Evolutionary conservation across 2,113 vertebrate species (phyloP).

Genomic region (Daubentonia madagascariensis): DNA sequence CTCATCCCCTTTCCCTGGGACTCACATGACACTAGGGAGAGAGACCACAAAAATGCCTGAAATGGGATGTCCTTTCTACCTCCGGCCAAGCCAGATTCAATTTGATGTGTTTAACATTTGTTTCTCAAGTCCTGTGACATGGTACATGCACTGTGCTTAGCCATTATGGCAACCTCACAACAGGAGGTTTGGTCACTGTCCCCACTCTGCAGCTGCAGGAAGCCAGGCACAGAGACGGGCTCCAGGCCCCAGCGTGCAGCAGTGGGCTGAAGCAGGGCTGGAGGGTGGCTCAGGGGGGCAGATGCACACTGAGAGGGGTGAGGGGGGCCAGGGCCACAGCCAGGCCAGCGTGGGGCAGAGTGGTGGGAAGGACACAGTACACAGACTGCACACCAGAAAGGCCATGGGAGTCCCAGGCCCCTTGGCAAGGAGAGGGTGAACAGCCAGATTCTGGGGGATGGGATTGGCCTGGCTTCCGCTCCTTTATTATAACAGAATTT

Average conservation of each 20-base stretch:
- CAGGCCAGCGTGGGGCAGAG: background rate
- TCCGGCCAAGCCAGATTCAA: background rate
- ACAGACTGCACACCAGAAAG: background rate
- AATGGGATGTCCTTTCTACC: background rate
- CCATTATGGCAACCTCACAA: background rate
- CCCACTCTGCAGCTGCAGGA: background rate
- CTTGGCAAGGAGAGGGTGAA: background rate
- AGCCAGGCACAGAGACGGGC: background rate
- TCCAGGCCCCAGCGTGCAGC: no score
- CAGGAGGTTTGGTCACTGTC: background rate
- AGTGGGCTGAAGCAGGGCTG: background rate
- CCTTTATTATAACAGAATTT: background rate
- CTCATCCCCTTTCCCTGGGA: background rate
- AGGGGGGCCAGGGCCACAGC: background rate
- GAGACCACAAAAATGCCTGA: background rate
- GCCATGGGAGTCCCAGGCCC: background rate
- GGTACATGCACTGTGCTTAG: background rate
- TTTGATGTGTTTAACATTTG: background rate
- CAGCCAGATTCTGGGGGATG: background rate
- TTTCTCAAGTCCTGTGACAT: background rate
- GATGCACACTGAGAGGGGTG: background rate
- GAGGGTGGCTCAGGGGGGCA: background rate
- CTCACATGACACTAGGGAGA: background rate
- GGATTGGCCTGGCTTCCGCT: background rate
- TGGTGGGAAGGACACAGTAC: background rate